phyloP scores from a whole-genome alignment of 2,888 invertebrate genomes.

The Tinea trinotella region DNA sequence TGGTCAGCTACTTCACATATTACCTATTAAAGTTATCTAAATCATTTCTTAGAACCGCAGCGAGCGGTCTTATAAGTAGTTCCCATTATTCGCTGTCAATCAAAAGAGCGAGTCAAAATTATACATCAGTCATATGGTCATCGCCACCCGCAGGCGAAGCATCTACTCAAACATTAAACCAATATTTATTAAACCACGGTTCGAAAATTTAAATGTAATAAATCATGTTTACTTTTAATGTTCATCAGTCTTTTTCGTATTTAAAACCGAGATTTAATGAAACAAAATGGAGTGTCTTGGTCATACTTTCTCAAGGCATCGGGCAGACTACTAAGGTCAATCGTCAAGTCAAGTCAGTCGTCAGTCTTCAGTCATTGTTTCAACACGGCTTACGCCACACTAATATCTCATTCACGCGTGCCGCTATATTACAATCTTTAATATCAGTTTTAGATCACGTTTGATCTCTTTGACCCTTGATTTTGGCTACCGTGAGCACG shows the following conservation, averaged over 20 bases:
- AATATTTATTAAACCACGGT: neutral
- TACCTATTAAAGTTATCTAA: neutral
- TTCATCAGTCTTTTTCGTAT: neutral
- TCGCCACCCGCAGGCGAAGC: neutral
- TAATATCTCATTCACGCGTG: conserved; percentile 67
- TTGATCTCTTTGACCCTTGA: conserved; percentile 65
- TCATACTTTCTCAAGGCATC: neutral
- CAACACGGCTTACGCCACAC: conserved; percentile 39
- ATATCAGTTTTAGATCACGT: conserved; percentile 67
- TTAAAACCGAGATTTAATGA: neutral
- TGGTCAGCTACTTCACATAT: neutral
- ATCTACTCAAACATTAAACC: neutral
- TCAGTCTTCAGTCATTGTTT: conserved; percentile 23
- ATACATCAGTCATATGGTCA: conserved; percentile 1
- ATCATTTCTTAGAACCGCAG: neutral
- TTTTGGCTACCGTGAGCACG: conserved; percentile 68
- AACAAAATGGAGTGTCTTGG: neutral
- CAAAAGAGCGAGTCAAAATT: conserved; percentile 8
- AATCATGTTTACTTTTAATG: neutral
- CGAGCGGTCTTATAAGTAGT: conserved; percentile 2
- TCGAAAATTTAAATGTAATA: neutral
- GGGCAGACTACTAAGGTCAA: conserved; percentile 8
- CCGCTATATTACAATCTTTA: conserved; percentile 51
- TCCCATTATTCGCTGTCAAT: conserved; percentile 15
- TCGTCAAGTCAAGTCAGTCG: conserved; percentile 15